phyloP scores from a whole-genome alignment of 1,140 invertebrate species.

The Heliconius congener region DNA sequence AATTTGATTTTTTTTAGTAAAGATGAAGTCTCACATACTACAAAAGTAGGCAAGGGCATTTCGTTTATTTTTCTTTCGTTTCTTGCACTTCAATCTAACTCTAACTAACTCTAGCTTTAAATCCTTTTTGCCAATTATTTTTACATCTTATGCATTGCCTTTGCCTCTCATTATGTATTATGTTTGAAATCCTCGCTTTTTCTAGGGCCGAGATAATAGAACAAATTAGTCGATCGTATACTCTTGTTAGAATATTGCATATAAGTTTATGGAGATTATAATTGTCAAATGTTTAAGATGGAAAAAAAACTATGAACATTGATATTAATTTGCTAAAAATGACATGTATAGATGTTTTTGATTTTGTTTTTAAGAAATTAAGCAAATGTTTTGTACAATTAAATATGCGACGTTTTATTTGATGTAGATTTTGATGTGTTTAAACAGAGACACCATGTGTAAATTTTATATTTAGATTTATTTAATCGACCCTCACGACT shows the following conservation, averaged over 20 bases:
- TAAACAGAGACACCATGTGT: slow-evolving; percentile 65
- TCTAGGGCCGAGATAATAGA: slow-evolving; percentile 45
- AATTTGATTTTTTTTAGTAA: slow-evolving; percentile 44
- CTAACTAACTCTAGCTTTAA: slow-evolving; percentile 19
- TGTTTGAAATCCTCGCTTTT: slow-evolving; percentile 29
- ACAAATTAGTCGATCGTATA: slow-evolving; percentile 66
- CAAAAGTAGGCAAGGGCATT: slow-evolving; percentile 22
- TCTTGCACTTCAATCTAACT: slow-evolving; percentile 1
- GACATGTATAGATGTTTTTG: slow-evolving; percentile 49
- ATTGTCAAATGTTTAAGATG: slow-evolving; percentile 42
- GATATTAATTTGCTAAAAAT: slow-evolving; percentile 52
- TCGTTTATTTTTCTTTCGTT: neutral
- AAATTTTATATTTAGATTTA: slow-evolving; percentile 76
- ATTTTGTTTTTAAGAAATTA: slow-evolving; percentile 43
- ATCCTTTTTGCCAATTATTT: neutral
- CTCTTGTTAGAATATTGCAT: slow-evolving; percentile 53
- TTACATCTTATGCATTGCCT: slow-evolving; percentile 17
- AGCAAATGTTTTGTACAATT: slow-evolving; percentile 60
- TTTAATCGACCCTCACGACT: slow-evolving; percentile 76
- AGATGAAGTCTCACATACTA: slow-evolving; percentile 20
- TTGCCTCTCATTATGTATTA: slow-evolving; percentile 27
- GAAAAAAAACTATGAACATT: slow-evolving; percentile 40
- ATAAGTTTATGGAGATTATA: slow-evolving; percentile 59
- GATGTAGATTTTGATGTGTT: slow-evolving; percentile 63
- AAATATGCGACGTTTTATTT: slow-evolving; percentile 61